Conservation (phyloP, 1,140 invertebrate species). For the Lepidurus arcticus region DNA sequence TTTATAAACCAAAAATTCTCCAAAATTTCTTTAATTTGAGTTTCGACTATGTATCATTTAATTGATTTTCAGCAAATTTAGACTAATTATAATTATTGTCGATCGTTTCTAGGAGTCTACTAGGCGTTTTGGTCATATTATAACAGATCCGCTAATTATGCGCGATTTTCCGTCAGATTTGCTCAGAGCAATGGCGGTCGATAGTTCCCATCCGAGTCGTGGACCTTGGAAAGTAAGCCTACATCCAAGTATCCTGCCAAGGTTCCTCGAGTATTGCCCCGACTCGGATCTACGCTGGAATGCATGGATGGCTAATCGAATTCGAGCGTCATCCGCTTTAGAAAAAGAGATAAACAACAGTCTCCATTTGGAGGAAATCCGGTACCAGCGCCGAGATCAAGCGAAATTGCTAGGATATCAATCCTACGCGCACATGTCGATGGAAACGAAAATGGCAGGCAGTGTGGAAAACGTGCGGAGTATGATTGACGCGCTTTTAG, state of each 20-base stretch:
- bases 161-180: constrained; percentile 67
- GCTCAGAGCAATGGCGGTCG: constrained; percentile 58
- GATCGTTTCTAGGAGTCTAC: constrained; percentile 48
- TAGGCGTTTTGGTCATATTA: constrained; percentile 58
- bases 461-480: constrained; percentile 68
- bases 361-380: constrained; percentile 68
- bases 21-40: neutral
- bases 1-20: constrained; percentile 21
- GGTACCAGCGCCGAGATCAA: constrained; percentile 56
- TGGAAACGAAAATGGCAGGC: constrained; percentile 91
- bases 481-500: constrained; percentile 60
- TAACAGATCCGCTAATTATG: constrained; percentile 59
- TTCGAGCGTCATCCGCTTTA: constrained; percentile 58
- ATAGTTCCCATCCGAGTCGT: constrained; percentile 54
- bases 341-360: constrained; percentile 65
- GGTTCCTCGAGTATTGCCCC: constrained; percentile 75
- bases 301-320: constrained; percentile 68
- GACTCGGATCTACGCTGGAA: constrained; percentile 69
- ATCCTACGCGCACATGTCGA: constrained; percentile 74
- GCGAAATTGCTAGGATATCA: constrained; percentile 72
- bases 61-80: neutral
- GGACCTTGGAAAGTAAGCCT: constrained; percentile 76
- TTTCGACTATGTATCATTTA: constrained; percentile 17
- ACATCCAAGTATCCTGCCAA: constrained; percentile 60
- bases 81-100: constrained; percentile 20